Base-by-base conservation (phyloP, 2,888 invertebrate genomes). In the Merodon equestris region DNA sequence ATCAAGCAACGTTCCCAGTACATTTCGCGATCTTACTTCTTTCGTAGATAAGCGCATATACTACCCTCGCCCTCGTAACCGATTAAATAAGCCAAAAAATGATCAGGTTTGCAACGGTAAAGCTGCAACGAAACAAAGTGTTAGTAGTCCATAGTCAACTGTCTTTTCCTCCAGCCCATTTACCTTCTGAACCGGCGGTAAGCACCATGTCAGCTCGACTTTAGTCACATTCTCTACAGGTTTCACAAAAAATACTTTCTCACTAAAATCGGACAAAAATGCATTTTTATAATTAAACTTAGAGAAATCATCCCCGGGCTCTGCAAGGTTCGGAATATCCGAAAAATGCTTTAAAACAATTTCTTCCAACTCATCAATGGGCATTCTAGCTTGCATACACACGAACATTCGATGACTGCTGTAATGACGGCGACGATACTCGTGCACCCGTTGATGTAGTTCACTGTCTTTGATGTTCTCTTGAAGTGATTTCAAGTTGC, bases 11-110 rank as follows among this genome's bases (percentile, higher is more conserved):
- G 27, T 27, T 27, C 27, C 27, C 27, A 7, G 7, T 27, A 7
- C 7, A 7, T 4, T 4, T 7, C 38, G 17, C 9, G 9, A 50
- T 50, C 77, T 88, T 86, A 93, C 93, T 93, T 94, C 84, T 93
- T 92, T 68, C 93, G 91, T 17, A 96, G 89, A 85, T 93, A 95
- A 0, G 94, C 93, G 1, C 95, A 91, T n/a, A 96, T 89, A 82
- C 95, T 95, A 66, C 95, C 96, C 84, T 92, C 92, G 0, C 97
- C 97, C 87, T 97, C 96, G 87, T 97, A 94, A 0, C 95, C 96
- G 3, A 97, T 88, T n/a, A 97, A 87, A 87, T 92, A 93, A 0
- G 94, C 92, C 3, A 97, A 88, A 85, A 96, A 97, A 74, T 94
- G 89, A 73, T 92, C 89, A 19, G 91, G 90, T 54, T 89, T 89